Conservation (phyloP, 2,888 invertebrate species). For the Dicranocentrus wangi region DNA sequence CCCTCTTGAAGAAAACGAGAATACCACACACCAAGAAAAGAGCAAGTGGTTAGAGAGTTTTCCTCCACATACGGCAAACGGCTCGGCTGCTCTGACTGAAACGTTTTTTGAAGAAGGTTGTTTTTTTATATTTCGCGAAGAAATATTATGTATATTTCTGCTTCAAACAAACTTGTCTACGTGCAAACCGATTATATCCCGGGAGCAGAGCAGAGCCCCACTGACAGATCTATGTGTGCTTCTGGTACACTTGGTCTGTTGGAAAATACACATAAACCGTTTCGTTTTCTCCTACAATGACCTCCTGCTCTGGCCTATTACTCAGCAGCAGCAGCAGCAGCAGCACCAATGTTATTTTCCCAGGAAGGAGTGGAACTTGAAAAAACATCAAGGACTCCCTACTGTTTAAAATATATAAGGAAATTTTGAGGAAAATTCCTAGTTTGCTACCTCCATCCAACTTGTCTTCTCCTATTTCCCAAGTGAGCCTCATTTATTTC, state of each 20-base stretch:
- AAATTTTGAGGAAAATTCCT: conserved; percentile 39
- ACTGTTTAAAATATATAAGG: conserved; percentile 60
- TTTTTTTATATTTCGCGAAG: background rate
- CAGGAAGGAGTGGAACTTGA: too few relatives aligned
- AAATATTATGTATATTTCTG: conserved; percentile 15
- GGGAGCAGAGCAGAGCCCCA: conserved; percentile 9
- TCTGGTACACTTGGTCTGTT: too few relatives aligned
- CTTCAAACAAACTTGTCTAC: conserved; percentile 28
- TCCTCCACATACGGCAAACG: background rate
- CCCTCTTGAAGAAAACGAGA: conserved; percentile 10
- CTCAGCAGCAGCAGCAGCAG: conserved; percentile 30
- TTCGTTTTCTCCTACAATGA: conserved; percentile 42
- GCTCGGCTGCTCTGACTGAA: too few relatives aligned
- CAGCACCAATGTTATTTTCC: too few relatives aligned
- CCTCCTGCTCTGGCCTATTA: conserved; percentile 35
- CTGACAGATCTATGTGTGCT: conserved; percentile 58
- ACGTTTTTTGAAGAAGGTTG: too few relatives aligned
- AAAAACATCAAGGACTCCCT: conserved; percentile 38
- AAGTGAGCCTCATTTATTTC: conserved; percentile 61
- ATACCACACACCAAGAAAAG: background rate
- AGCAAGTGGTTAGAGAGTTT: background rate
- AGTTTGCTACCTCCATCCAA: background rate
- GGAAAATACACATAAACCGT: conserved; percentile 42
- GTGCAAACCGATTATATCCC: background rate
- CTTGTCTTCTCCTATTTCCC: conserved; percentile 55